A percentile compares a stretch with the other conserved stretches of the same genome.
Evolutionary conservation across 37 sponge, comb jelly and placozoan genomes (phyloP).

Genomic region (Hexactinellida sp.): DNA sequence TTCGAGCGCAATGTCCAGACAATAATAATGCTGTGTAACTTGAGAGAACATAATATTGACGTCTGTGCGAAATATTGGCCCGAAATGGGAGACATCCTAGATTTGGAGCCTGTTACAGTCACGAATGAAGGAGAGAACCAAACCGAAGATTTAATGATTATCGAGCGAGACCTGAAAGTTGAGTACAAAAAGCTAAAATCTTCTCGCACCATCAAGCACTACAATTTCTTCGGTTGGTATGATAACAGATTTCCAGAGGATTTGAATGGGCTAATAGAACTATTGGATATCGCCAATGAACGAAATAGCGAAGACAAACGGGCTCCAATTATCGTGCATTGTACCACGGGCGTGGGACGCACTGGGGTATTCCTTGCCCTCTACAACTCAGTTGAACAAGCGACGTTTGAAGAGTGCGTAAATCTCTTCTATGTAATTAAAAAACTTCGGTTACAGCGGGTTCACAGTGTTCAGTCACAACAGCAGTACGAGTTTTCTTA

Average conservation of each 20-base stretch:
- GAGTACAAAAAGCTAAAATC: not conserved
- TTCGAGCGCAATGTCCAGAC: not conserved
- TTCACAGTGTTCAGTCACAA: not conserved
- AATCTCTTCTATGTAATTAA: not conserved
- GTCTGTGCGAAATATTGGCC: not conserved
- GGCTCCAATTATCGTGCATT: not conserved
- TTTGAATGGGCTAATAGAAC: conserved; percentile 5
- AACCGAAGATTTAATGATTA: not conserved
- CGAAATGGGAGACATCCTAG: not conserved
- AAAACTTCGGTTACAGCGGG: not conserved
- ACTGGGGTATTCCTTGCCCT: not conserved
- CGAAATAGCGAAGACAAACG: not conserved
- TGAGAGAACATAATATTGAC: not conserved
- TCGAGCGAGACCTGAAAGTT: not conserved
- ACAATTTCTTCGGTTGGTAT: not conserved
- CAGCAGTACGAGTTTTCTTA: not conserved
- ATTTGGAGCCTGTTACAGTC: not conserved
- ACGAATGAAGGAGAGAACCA: not conserved
- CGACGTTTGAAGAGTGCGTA: not conserved
- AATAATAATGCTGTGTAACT: not conserved
- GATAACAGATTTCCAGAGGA: not conserved
- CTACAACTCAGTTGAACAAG: conserved; percentile 1
- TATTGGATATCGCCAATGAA: not conserved
- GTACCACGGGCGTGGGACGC: not conserved
- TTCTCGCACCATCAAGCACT: not conserved